phyloP scores from a whole-genome alignment of 2,888 invertebrate genomes.

The Drosophila mayaguana region DNA sequence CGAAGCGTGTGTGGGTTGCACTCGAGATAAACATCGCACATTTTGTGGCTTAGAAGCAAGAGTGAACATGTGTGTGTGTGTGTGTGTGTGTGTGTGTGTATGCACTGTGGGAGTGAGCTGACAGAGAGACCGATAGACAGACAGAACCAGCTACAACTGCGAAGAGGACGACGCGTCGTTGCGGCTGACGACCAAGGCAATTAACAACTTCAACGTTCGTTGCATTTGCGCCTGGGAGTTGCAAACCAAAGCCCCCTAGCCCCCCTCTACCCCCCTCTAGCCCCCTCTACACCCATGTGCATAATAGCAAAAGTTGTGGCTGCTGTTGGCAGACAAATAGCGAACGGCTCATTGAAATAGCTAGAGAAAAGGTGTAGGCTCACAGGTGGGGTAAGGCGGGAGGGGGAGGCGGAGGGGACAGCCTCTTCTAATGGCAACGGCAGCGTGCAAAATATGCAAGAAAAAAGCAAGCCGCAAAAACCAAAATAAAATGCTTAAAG shows the following conservation, averaged over 20 bases:
- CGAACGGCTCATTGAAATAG: slow-evolving; percentile 59
- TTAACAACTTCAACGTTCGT: slow-evolving; percentile 80
- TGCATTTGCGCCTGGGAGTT: slow-evolving; percentile 47
- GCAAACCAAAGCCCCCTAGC: background rate
- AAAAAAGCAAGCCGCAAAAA: slow-evolving; percentile 39
- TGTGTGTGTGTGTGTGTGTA: slow-evolving; percentile 20
- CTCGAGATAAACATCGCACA: slow-evolving; percentile 70
- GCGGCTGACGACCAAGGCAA: slow-evolving; percentile 75
- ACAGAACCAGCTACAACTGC: slow-evolving; percentile 26
- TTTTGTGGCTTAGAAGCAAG: slow-evolving; percentile 64
- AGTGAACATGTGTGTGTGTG: slow-evolving; percentile 14
- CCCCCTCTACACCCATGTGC: slow-evolving; percentile 2
- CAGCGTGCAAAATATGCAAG: slow-evolving; percentile 79
- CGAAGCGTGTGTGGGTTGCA: slow-evolving; percentile 44
- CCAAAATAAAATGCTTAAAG: slow-evolving; percentile 63
- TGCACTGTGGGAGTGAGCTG: slow-evolving; percentile 61
- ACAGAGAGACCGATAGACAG: slow-evolving; percentile 16
- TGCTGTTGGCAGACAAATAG: slow-evolving; percentile 66
- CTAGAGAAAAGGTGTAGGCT: background rate
- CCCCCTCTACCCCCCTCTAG: background rate
- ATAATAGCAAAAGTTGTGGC: slow-evolving; percentile 14
- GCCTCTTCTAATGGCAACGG: slow-evolving; percentile 53
- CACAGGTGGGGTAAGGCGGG: background rate
- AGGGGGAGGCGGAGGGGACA: background rate
- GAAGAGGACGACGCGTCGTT: slow-evolving; percentile 46